Evolutionary conservation across 2,797 vertebrate species (phyloP), one percentile per base, ranked within the genome.

Genomic region (Callimico goeldii): DNA sequence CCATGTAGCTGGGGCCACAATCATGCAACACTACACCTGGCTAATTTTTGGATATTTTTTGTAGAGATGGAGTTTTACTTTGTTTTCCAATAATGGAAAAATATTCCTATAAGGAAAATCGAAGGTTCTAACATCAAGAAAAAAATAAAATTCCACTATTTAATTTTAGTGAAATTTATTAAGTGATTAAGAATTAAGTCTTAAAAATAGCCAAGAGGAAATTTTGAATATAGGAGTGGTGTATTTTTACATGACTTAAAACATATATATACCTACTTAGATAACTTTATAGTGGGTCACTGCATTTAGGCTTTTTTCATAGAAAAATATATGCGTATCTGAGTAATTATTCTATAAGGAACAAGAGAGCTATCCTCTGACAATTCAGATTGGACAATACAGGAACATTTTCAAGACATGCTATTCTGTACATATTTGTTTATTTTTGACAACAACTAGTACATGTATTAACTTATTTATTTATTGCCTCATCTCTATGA

Each of bases 241-340:
- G 36, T 48, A 26, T 79, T 76, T 87, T 64, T 4, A 22, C n/a
- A 73, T 70, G 8, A 61, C 4, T n/a, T 76, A 57, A 86, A 73
- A 81, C 2, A 9, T 24, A 55, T 9, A 22, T 19, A 55, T 22
- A 64, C 64, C 46, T 86, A 41, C 33, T 41, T 22, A 26, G 33
- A 15, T 46, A 84, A 75, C 30, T 85, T 64, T 50, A 39, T 33
- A n/a, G 6, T 43, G 7, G 4, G 15, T 85, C 15, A 86, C 13
- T 96, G 28, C 11, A 28, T 79, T 72, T 77, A 30, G 11, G 7
- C 5, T 83, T 72, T 61, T 41, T 72, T 64, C 7, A n/a, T 8
- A 46, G 48, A 90, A 85, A 85, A 80, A 85, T 81, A 83, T 43
- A 22, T 72, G 46, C 72, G 72, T 70, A 20, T 43, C 28, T 72